Base-by-base conservation (phyloP, 1,140 invertebrate species). In the Tachypleus tridentatus region DNA sequence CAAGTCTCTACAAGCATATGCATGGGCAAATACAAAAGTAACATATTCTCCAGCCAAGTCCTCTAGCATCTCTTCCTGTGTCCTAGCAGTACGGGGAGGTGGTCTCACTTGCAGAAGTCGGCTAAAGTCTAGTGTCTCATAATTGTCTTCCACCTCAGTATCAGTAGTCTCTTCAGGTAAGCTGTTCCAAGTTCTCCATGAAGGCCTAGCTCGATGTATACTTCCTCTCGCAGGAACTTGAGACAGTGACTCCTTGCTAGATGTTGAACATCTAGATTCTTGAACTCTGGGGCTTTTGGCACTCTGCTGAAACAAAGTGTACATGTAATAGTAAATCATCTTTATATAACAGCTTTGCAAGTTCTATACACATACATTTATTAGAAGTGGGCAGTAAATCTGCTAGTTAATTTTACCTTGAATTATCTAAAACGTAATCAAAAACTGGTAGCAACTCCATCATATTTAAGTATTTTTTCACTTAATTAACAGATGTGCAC, bases 111-210 rank as follows among this genome's bases (percentile, higher is more conserved):
- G 61, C 7, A 47, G 11, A 47, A 58, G 11, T 29, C 61, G 49
- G 10, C 59, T 60, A 0, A 57, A 58, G 54, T 65, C 61, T 1
- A 63, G 6, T 52, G n/a, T 51, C 11, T 61, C 60, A n/a, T 50
- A 11, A 11, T 49, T 29, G 5, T 76, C 82, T 62, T 84, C 82
- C 50, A 74, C 75, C 65, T 81, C 81, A 52, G 74, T 76, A 59
- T 80, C 79, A 4, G 78, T 78, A 5, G 82, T 78, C 74, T 78
- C 72, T 60, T 79, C 76, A 67, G 68, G 67, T 56, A 68, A 63
- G 49, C 78, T 74, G 29, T 62, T 74, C 76, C 72, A 64, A 70
- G 56, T 67, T 76, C 64, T 67, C 71, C 47, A 77, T 82, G 75
- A 74, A 79, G 61, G 75, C n/a, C n/a, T 54, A 8, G 7, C n/a